These are phyloP conservation scores for Mus spretus DNA, from an alignment of 2,797 vertebrate species.

Conservation along the genomic window DNA sequence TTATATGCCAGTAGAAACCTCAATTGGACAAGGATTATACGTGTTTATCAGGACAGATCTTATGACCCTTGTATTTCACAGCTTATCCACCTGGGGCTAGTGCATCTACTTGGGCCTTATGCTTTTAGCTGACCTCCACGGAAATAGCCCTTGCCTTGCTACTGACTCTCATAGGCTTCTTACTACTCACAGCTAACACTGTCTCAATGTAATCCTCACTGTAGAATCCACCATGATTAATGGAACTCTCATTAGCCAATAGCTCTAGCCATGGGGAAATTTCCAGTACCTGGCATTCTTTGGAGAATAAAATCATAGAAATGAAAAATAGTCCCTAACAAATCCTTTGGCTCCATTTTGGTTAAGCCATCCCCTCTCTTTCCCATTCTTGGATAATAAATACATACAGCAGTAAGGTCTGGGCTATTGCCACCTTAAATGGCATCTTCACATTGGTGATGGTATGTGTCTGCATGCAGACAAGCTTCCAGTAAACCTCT, in stretches of 20 bases:
- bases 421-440: neutral
- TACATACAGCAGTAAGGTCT: neutral
- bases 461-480: neutral
- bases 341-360: neutral
- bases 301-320: neutral
- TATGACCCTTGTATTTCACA: neutral
- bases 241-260: neutral
- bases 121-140: neutral
- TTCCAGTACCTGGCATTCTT: neutral
- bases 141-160: neutral
- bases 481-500: neutral
- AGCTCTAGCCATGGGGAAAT: neutral
- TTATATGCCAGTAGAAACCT: neutral
- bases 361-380: neutral
- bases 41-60: neutral
- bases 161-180: neutral
- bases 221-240: neutral
- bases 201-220: neutral
- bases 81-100: neutral
- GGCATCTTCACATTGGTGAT: neutral
- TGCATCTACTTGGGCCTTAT: neutral
- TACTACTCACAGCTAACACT: neutral
- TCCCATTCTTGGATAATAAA: neutral
- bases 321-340: neutral
- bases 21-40: neutral